Base-by-base conservation (phyloP, 2,113 vertebrate genomes). In the Gymnobelideus leadbeateri region DNA sequence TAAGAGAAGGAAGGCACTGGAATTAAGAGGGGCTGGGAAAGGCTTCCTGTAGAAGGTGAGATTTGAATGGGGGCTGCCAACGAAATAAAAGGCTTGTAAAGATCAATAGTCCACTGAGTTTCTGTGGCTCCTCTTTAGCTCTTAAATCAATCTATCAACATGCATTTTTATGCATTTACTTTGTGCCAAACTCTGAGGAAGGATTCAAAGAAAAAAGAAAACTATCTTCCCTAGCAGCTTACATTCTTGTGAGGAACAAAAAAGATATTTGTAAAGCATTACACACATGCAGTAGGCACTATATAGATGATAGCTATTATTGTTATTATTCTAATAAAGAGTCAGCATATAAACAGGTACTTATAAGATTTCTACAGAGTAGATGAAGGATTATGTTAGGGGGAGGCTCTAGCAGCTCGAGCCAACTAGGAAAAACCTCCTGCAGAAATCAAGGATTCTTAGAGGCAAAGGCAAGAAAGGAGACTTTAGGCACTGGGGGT, bases 101-200 rank as follows among this genome's bases (percentile, higher is more conserved):
- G 31, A 55, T n/a, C 50, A 51, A 92, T 89, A 77, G 31, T 55
- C n/a, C 50, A 51, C 93, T 89, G 37, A n/a, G 16, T 50, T 92
- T 91, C 68, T 53, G 43, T 92, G 55, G 11, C 54, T 89, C 49
- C 31, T 93, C 89, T 93, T 95, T 95, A 95, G 10, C 2, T 61
- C 10, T 28, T 31, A 10, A 31, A 11, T 61, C 55, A 28, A 55
- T 55, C 54, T 2, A 55, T 26, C 4, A 25, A 55, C 5, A 26
- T 25, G 9, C 9, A 31, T 31, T 61, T 9, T 28, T 61, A 61
- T 11, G 55, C 25, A 3, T 9, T 28, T 61, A 28, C 26, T 61
- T 61, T 61, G 55, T 28, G 55, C 55, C 26, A 61, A 61, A 26
- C 55, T 3, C 55, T 61, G 55, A 61, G 55, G 26, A 28, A 61